Evolutionary conservation across 2,797 vertebrate species (phyloP), one percentile per base, ranked within the genome.

Genomic region (Pseudopleuronectes americanus): DNA sequence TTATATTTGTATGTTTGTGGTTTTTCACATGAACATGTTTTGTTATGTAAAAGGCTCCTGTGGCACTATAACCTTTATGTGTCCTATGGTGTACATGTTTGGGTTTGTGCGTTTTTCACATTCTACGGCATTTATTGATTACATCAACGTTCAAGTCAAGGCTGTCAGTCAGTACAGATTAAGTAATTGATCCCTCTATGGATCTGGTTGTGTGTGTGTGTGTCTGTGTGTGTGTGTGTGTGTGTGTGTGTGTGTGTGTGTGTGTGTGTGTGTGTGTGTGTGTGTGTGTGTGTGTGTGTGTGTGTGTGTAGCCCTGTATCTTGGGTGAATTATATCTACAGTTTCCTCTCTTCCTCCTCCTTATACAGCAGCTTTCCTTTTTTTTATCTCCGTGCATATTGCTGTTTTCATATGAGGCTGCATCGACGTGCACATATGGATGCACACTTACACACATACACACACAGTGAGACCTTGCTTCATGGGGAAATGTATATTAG

Each of bases 141-240:
- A 33, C 38, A 73, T 80, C 67, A 75, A 65, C 61, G 26, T 71
- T 83, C 79, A 31, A 87, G 84, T 86, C 66, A 86, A 74, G 73
- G 58, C 79, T 78, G 84, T 71, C 77, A 64, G 61, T 82, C 80
- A 77, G 55, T 65, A 70, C 66, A 85, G 79, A 86, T 68, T 77
- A 77, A 83, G 62, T 68, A 79, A 90, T 80, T 80, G 80, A 89
- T 90, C 73, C 59, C 68, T 65, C 21, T 49, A 69, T 79, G 5
- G 41, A 81, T 82, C 67, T 54, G 31, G 60, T 48, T 48, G 45
- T 67, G 10, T 38, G 57, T 31, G 17, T 23, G 9, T 63, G 21
- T 19, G 10, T 12, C 2, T 48, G 7, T 19, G 6, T 31, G 26
- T n/a, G 24, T 26, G 21, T 56, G 48, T 23, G 21, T 56, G 48